Evolutionary conservation across 2,113 vertebrate genomes (phyloP), one percentile per base, ranked within the genome.

Genomic region (Gobio gobio): DNA sequence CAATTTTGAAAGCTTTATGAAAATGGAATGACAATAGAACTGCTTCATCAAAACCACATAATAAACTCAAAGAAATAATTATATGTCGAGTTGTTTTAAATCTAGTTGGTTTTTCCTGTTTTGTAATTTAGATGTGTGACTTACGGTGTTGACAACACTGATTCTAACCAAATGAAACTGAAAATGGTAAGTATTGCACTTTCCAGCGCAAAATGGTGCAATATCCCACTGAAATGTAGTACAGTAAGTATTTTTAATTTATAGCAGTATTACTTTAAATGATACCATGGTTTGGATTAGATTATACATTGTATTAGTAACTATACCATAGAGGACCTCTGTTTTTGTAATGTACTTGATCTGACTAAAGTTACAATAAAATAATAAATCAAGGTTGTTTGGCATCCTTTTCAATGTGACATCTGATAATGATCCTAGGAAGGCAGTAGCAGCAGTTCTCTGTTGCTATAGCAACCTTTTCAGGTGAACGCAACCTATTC

Each of bases 391-490:
- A 2, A 18, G 43, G 14, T 70, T 49, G 73, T 26, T 75, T 75
- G 51, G 24, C 26, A 29, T 29, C 24, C 24, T 10, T 76, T 33
- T 76, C 47, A 10, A 8, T 51, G 73, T 76, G 47, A 29, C 47
- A 54, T 75, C 73, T 76, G 73, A 76, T 20, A 20, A 47, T 75
- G 73, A 76, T 76, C 47, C 6, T 33, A 33, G 45, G 7, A 54
- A 76, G 49, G 8, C 73, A 75, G 24, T 10, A 18, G 58, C 22
- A 45, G 45, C 12, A 51, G 73, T 14, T 29, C 14, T 0, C 47
- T 49, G 73, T 76, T 76, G 47, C 73, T 54, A 76, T 54, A 54
- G 73, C 47, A 76, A 76, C 73, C 45, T 5, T 51, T 24, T 76
- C 73, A 54, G 73, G 73, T 54, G 16, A 54, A 51, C 1, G 7